Evolutionary conservation across 2,113 vertebrate genomes (phyloP), one percentile per base, ranked within the genome.

Genomic region (Dermatemys mawii): DNA sequence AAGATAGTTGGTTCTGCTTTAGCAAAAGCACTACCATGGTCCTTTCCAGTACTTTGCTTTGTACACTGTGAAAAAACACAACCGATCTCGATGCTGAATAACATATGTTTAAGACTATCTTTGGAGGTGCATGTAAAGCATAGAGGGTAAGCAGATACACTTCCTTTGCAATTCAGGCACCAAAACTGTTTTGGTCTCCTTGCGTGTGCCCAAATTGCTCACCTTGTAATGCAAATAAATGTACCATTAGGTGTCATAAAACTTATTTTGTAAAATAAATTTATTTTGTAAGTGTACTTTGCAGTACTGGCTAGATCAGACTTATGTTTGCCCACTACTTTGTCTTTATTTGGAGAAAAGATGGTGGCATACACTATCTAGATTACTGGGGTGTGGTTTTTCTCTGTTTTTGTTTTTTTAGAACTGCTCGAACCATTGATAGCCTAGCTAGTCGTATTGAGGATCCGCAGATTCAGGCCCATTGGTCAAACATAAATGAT

Each of bases 401-500:
- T 10, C 17, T 92, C 17, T 92, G 9, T 50, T 41, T 60, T 21
- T 92, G 12, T 93, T 94, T 4, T 88, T 94, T 27, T 96, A 99
- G 99, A 97, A 99, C 99, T 11, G 99, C 99, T 17, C 98, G 98
- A 44, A 99, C 99, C 86, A 99, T 99, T 51, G 99, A 99, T 97
- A 99, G 98, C 88, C 97, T 99, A 96, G 99, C 99, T 3, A 99
- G 99, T 94, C 98, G 99, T 19, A 99, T 99, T 27, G 99, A 99
- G 87, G 99, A 99, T 95, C 99, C 99, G 24, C 99, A 99, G 98
- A 99, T 99, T 92, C 99, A 99, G 95, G 99, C 99, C 48, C 99
- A 99, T 86, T 99, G 99, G 99, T 99, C 99, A 82, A 99, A 99
- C 94, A 99, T 99, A 89, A 99, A 99, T 49, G 99, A 99, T 14